Base-by-base conservation (phyloP, 2,113 vertebrate species). In the Porphyrio hochstetteri region DNA sequence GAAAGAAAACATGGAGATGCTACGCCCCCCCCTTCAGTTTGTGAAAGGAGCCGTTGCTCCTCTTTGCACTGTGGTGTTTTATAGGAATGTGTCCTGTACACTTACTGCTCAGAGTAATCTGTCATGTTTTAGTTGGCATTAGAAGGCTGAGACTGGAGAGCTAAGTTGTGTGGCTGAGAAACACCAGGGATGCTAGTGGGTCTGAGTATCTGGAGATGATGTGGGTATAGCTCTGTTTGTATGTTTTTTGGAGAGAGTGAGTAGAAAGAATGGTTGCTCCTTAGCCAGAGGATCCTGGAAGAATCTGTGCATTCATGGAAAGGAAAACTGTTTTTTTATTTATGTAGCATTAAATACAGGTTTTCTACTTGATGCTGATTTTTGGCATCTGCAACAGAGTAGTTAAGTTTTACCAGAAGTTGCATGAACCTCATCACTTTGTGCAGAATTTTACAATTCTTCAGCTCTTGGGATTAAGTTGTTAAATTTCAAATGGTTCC, bases 221-320 rank as follows among this genome's bases (percentile, higher is more conserved):
- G 86, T 90, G 93, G 80, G 82, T 92, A 82, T 90, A 92, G 91
- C 78, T 95, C 56, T 90, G 69, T 75, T 88, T 94, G 86, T 74
- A 2, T 90, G 14, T 84, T 92, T 86, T 89, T 92, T 86, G 67
- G 74, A 69, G 19, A 25, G 82, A 80, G 36, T 50, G 53, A 80
- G 31, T 31, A 92, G 44, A 40, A 92, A 61, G 74, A 87, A 69
- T 38, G 38, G n/a, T 55, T 94, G 36, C 59, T 72, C 61, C 42
- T 68, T 87, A 76, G 56, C 91, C 69, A 61, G 65, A 82, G 48
- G 44, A 79, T 91, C 57, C 80, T 89, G 69, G 86, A 86, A 82
- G 80, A 93, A 75, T 86, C 67, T 83, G 2, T 52, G 29, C 56
- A 56, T 52, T 60, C 2, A 19, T 36, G 19, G 74, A 56, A 88